Base-by-base conservation (phyloP, 2,113 vertebrate species). In the Xiphorhynchus elegans region DNA sequence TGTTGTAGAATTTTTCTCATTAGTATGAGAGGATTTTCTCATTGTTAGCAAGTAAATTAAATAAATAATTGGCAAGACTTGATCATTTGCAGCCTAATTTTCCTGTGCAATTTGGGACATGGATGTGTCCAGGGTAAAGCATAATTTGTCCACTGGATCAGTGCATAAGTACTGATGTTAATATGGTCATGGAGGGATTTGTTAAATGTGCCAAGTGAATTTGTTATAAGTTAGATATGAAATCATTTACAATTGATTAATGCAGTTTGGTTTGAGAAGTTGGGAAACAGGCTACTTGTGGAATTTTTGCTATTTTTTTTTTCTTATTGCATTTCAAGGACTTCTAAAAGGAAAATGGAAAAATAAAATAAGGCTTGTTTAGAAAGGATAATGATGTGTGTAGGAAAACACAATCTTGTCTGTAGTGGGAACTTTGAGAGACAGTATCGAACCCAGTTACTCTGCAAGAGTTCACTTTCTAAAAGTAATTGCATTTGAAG, bases 1-100 rank as follows among this genome's bases (percentile, higher is more conserved):
- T 92, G 42, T 47, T 63, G 29, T n/a, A 23, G 66, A 81, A n/a
- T 74, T 95, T 90, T 95, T 95, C 81, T 94, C 64, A 55, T 92
- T 96, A 96, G 44, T 20, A 72, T 73, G 59, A 75, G 58, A 89
- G 25, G 66, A 89, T 90, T 95, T 93, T 89, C 83, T 75, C 55
- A 87, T 91, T 96, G 59, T 96, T 96, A 95, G 37, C 52, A 80
- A 91, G 42, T 50, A 75, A 70, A 94, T 94, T 50, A 95, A 96
- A 95, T 84, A 95, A 95, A 95, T 74, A 93, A 82, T 80, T 93
- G 63, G 33, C 2, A 35, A 87, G 82, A 84, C 52, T 96, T 84
- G 37, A 85, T 90, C 70, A 80, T 58, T 95, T 44, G 46, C 60
- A 83, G 69, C 56, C 89, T 91, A 91, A 89, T 91, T 96, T 93